Percentiles rank a stretch among this genome's conserved stretches.
phyloP scores from a whole-genome alignment of 2,113 vertebrate genomes.

The Oreocharis arfaki region DNA sequence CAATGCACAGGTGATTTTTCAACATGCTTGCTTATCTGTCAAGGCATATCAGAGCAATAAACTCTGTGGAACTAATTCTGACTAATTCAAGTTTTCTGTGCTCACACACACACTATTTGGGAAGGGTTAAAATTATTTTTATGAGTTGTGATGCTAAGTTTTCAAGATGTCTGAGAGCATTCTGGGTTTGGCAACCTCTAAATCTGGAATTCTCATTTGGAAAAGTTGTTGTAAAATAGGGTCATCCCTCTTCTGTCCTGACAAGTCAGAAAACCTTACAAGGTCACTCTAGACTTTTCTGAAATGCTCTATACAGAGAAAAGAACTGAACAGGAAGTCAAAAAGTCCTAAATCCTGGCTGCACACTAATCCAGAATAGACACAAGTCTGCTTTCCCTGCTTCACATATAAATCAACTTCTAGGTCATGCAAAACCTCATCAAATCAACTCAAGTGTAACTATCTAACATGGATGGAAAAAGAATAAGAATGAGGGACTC shows the following conservation, averaged over 20 bases:
- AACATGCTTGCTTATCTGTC: neutral
- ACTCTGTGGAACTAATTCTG: neutral
- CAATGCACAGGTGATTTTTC: constrained; percentile 4
- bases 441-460: neutral
- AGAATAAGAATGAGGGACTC: neutral
- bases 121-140: neutral
- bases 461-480: neutral
- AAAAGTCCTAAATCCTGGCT: neutral
- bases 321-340: neutral
- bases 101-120: neutral
- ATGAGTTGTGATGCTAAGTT: neutral
- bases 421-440: neutral
- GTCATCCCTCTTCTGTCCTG: neutral
- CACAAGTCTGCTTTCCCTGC: neutral
- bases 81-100: neutral
- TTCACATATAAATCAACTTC: neutral
- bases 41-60: neutral
- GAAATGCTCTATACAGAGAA: neutral
- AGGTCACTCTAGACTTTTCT: neutral
- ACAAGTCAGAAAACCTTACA: neutral
- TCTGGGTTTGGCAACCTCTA: neutral
- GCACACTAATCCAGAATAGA: neutral
- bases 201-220: neutral
- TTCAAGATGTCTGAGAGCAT: neutral
- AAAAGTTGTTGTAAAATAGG: neutral